These are phyloP conservation scores for Nicator chloris DNA, from an alignment of 2,113 vertebrate species.

Conservation along the genomic window DNA sequence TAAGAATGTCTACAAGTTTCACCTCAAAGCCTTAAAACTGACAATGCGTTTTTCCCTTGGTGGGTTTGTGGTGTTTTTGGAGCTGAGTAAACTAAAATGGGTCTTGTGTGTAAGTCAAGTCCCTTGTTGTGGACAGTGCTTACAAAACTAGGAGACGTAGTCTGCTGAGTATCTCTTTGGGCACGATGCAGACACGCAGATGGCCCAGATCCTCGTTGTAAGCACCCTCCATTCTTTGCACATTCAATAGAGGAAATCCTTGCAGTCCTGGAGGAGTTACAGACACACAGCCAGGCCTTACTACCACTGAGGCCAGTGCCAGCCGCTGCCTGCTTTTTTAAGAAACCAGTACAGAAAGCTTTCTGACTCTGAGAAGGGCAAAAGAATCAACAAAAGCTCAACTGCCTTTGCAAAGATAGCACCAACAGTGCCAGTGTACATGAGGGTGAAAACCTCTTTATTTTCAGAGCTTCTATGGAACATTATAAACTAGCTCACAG, in stretches of 20 bases:
- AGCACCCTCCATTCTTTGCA: background rate
- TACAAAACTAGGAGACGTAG: background rate
- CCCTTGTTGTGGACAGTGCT: background rate
- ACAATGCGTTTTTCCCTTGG: background rate
- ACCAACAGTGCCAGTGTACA: constrained; percentile 49
- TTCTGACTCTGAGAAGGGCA: background rate
- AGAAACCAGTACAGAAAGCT: constrained; percentile 44
- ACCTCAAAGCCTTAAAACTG: background rate
- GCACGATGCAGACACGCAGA: background rate
- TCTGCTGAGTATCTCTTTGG: background rate
- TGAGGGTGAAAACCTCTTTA: constrained; percentile 51
- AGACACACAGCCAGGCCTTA: constrained; percentile 6
- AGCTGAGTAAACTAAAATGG: background rate
- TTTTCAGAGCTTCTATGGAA: constrained; percentile 11
- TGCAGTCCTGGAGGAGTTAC: background rate
- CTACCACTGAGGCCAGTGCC: constrained; percentile 7
- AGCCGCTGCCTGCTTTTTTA: constrained; percentile 18
- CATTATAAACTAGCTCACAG: background rate
- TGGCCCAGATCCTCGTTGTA: constrained; percentile 15
- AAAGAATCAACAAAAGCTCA: constrained; percentile 53
- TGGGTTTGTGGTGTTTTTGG: background rate
- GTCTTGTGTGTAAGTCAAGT: background rate
- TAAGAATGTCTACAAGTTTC: background rate
- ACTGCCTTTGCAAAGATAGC: constrained; percentile 50
- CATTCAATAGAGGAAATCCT: background rate